Evolutionary conservation across 1,140 invertebrate species (phyloP), one percentile per base, ranked within the genome.

Genomic region (Zaprionus vittiger): DNA sequence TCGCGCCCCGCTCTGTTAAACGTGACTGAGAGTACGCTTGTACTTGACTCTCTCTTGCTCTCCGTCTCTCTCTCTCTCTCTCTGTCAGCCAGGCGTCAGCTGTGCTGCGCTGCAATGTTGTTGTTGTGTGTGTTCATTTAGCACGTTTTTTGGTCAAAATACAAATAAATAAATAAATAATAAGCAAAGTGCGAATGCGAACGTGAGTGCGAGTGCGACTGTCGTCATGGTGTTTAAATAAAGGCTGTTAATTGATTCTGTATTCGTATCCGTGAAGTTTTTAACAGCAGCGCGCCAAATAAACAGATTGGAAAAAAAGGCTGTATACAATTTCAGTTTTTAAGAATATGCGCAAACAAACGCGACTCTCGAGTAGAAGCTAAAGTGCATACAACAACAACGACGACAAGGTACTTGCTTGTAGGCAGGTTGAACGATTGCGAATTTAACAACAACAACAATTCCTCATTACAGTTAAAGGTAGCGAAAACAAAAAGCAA

Each of bases 221-320:
- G 65, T 64, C 59, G 67, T 54, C 41, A 64, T 72, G 63, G 65
- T 62, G 38, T 70, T 80, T 80, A 69, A 73, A 77, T 80, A 80
- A 77, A 69, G 55, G 38, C 52, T 69, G 84, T 62, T 84, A 87
- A 87, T 84, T 89, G 69, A 86, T 73, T 83, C 64, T 60, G 65
- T 55, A 79, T 72, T 60, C 65, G 79, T 80, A 60, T 83, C 81
- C 73, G 73, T 64, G 55, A 63, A 55, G 41, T 54, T 69, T 75
- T 79, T 81, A 84, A 68, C 82, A 79, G 63, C 77, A 77, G 71
- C 76, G 44, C 52, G 41, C 64, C 61, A 72, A 75, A 71, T 73
- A 79, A 79, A 79, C 70, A 81, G 55, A 82, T 77, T 70, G 56
- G 31, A 64, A 65, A 72, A 54, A 69, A 41, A 26, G 7, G 44